Evolutionary conservation across 2,797 vertebrate species (phyloP), one percentile per base, ranked within the genome.

Genomic region (Betta splendens): DNA sequence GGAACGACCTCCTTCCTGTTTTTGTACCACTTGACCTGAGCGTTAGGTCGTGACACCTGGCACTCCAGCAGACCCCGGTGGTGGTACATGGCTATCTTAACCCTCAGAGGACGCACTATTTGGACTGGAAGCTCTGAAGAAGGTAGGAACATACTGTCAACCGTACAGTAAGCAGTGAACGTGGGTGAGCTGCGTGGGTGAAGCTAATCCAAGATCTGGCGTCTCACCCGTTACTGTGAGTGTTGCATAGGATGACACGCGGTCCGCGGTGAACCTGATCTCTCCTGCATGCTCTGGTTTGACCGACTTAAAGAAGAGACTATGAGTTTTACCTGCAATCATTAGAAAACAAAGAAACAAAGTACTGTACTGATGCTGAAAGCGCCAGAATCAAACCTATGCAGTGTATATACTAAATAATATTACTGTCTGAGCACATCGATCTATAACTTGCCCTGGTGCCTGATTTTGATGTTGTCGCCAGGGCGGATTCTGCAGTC

Each of bases 11-110:
- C 93, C 28, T 67, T 18, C 0, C 77, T 61, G 48, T 88, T 92
- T 68, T 95, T 96, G 84, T 92, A 96, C 98, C 98, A 99, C 15
- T 49, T 90, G 50, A 99, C 98, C 60, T 87, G 72, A 48, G 96
- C 96, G 0, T 89, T 98, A 40, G 93, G 83, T 5, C 95, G 90
- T 1, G 98, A 98, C 50, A 99, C 92, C 69, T 96, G 94, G 88
- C 98, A 99, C 87, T 99, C 98, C 18, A 99, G 90, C 64, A 98
- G 64, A 0, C 94, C 95, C 0, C 94, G 83, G 60, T 97, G 94
- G 54, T 84, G 96, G 79, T 98, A 96, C 73, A 99, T 94, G 16
- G 94, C 96, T 0, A 96, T 95, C 87, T 99, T 99, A 42, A 98
- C 95, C 44, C 93, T 80, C 36, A 99, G 82, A 0, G 94, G 95